phyloP scores from a whole-genome alignment of 1,140 invertebrate species.

The Gonatopus flavifemur region DNA sequence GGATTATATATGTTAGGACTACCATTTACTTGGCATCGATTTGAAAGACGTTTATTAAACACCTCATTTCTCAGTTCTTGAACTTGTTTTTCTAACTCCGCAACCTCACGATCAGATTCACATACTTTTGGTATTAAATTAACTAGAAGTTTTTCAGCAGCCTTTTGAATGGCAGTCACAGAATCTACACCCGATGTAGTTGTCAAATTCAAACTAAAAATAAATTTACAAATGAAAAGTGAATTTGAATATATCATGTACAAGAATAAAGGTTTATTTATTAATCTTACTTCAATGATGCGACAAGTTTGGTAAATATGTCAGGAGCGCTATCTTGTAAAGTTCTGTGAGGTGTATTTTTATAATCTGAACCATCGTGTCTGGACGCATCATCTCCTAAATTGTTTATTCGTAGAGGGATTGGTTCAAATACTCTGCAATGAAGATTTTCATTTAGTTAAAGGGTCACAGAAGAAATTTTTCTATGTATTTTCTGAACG shows the following conservation, averaged over 20 bases:
- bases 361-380: conserved; percentile 48
- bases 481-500: too few species aligned
- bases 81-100: conserved; percentile 32
- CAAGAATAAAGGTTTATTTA: neutral
- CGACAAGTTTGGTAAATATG: conserved; percentile 34
- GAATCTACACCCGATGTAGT: conserved; percentile 27
- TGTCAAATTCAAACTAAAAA: conserved; percentile 30
- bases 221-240: neutral
- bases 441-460: conserved; percentile 19
- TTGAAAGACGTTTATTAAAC: neutral
- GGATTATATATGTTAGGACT: neutral
- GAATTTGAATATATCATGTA: neutral
- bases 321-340: conserved; percentile 23
- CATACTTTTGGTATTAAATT: conserved; percentile 34
- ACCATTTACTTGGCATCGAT: conserved; percentile 9
- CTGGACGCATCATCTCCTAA: conserved; percentile 46
- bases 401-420: conserved; percentile 53
- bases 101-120: conserved; percentile 34
- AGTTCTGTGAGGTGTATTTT: conserved; percentile 35
- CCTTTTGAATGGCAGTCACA: conserved; percentile 34
- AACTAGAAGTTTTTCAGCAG: conserved; percentile 32
- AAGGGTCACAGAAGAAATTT: conserved; percentile 15
- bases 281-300: conserved; percentile 34
- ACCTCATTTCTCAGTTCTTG: conserved; percentile 19
- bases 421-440: conserved; percentile 40